Percentiles rank a stretch among this genome's conserved stretches.
Conservation (phyloP, 2,113 vertebrate species). For the Vombatus ursinus region DNA sequence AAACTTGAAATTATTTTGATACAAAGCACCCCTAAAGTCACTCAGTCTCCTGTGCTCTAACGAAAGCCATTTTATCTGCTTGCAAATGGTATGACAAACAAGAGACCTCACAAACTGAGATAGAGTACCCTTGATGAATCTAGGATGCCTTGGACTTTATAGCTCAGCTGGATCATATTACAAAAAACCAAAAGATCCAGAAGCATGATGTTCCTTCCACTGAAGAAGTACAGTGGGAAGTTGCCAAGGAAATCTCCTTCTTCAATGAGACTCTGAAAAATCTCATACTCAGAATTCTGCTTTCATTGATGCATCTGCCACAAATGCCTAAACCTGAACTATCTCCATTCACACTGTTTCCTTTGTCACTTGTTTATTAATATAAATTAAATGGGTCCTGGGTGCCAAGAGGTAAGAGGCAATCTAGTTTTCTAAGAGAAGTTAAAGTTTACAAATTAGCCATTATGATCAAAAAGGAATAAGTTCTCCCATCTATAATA, state of each 20-base stretch:
- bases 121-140: constrained; percentile 54
- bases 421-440: constrained; percentile 25
- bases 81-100: constrained; percentile 62
- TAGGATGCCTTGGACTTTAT: constrained; percentile 52
- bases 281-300: not conserved
- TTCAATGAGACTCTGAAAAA: constrained; percentile 42
- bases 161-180: constrained; percentile 66
- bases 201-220: constrained; percentile 65
- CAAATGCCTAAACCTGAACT: constrained; percentile 25
- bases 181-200: constrained; percentile 70
- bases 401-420: constrained; percentile 56
- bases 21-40: constrained; percentile 58
- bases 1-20: constrained; percentile 65
- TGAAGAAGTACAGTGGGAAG: constrained; percentile 61
- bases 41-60: not conserved
- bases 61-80: constrained; percentile 41
- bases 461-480: not conserved
- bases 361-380: not conserved
- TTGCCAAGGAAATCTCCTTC: constrained; percentile 61
- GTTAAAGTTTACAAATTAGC: constrained; percentile 48
- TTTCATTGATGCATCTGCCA: constrained; percentile 17
- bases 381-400: not conserved
- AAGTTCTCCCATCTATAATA: not conserved
- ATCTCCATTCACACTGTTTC: not conserved
- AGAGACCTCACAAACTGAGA: constrained; percentile 48